Conservation (phyloP, 2,113 vertebrate species). For the Pelecanoides urinatrix region DNA sequence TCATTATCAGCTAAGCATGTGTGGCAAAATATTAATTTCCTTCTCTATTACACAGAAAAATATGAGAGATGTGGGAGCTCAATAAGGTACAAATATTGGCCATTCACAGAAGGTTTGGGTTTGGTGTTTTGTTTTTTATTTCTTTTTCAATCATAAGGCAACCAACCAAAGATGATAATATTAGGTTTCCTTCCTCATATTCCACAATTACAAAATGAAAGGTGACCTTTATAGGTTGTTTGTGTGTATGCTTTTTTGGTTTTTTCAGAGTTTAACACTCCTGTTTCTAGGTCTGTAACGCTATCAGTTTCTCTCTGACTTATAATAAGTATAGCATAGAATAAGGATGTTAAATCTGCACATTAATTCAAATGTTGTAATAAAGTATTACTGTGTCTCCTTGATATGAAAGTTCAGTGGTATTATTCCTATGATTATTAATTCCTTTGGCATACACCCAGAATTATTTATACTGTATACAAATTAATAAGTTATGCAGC, state of each 20-base stretch:
- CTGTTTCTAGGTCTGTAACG: neutral
- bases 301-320: neutral
- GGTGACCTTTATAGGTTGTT: neutral
- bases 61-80: neutral
- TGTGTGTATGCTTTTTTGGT: neutral
- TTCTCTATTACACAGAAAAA: neutral
- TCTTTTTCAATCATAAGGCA: neutral
- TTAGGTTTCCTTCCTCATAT: neutral
- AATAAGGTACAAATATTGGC: neutral
- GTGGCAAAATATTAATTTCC: neutral
- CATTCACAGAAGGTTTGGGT: neutral
- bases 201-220: neutral
- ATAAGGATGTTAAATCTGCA: neutral
- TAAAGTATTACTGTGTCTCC: neutral
- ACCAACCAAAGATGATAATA: neutral
- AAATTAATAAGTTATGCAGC: slow-evolving; percentile 47
- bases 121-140: neutral
- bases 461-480: slow-evolving; percentile 36
- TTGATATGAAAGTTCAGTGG: neutral
- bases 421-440: slow-evolving; percentile 33
- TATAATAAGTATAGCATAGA: neutral
- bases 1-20: neutral
- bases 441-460: slow-evolving; percentile 25
- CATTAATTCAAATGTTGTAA: slow-evolving; percentile 29
- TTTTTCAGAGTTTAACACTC: neutral